Conservation (phyloP, 2,888 invertebrate genomes). For the Caenorhabditis parvicauda region DNA sequence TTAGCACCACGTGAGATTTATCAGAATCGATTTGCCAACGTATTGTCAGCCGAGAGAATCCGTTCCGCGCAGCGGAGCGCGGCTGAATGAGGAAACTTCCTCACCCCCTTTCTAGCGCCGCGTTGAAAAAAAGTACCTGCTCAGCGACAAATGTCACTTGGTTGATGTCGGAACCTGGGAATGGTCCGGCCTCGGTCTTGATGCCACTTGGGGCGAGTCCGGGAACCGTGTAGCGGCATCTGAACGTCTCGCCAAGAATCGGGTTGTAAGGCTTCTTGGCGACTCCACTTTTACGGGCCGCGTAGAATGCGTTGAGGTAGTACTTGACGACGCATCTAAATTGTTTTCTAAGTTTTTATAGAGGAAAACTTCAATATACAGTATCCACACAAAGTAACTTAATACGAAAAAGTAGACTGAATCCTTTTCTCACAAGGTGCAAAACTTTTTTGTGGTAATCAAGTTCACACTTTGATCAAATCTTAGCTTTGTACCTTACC, state of each 20-base stretch:
- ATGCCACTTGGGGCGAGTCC: conserved; percentile 33
- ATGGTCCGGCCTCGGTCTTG: conserved; percentile 68
- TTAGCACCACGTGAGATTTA: no score
- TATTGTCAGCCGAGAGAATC: no score
- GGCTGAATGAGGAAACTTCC: neutral
- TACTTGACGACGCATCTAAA: conserved; percentile 89
- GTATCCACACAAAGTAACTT: no score
- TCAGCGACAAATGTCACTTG: conserved; percentile 92
- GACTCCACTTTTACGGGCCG: conserved; percentile 90
- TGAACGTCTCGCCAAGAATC: conserved; percentile 91
- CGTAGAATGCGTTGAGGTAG: conserved; percentile 98
- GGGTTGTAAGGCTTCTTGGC: conserved; percentile 99
- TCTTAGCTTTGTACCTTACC: no score
- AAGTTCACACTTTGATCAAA: no score
- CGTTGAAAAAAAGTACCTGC: conserved; percentile 69
- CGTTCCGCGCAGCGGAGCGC: no score
- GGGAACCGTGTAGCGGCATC: conserved; percentile 63
- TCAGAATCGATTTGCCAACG: no score
- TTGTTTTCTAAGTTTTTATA: no score
- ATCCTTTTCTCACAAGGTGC: no score
- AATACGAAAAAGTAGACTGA: no score
- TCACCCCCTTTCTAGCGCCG: neutral
- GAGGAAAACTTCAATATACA: no score
- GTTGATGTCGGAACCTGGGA: conserved; percentile 83
- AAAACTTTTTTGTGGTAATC: no score